phyloP scores from a whole-genome alignment of 2,888 invertebrate genomes.

The Coleophora flavipennella region DNA sequence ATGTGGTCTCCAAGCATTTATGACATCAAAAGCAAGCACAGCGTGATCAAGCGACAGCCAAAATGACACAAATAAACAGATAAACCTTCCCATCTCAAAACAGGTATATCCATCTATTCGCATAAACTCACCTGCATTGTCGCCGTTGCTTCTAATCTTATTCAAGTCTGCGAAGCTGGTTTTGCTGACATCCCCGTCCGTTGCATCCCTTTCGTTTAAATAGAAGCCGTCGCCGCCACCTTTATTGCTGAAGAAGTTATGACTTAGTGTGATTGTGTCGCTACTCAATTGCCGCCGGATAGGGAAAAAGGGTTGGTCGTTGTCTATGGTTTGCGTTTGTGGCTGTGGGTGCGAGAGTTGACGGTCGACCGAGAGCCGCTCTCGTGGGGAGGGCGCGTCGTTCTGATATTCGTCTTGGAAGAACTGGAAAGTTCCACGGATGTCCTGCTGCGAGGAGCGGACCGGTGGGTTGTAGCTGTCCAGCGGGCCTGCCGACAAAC shows the following conservation, averaged over 20 bases:
- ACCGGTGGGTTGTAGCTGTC: slow-evolving; percentile 78
- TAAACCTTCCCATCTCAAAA: background rate
- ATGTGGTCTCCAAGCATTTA: slow-evolving; percentile 41
- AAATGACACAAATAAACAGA: background rate
- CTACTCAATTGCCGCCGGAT: slow-evolving; percentile 74
- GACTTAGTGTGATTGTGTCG: slow-evolving; percentile 63
- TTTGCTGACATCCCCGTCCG: slow-evolving; percentile 72
- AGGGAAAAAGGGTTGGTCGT: slow-evolving; percentile 30
- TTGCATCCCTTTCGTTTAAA: slow-evolving; percentile 67
- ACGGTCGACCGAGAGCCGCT: slow-evolving; percentile 47
- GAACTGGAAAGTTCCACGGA: slow-evolving; percentile 78
- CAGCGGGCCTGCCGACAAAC: slow-evolving; percentile 42
- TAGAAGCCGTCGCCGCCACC: slow-evolving; percentile 66
- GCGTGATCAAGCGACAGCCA: too few relatives aligned
- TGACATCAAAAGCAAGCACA: slow-evolving; percentile 10
- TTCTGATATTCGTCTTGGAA: slow-evolving; percentile 74
- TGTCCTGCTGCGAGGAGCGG: slow-evolving; percentile 83
- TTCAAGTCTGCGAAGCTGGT: slow-evolving; percentile 83
- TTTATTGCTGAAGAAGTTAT: slow-evolving; percentile 40
- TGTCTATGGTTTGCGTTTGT: slow-evolving; percentile 19
- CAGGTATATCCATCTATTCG: slow-evolving; percentile 3
- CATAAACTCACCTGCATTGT: slow-evolving; percentile 49
- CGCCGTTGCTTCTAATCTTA: slow-evolving; percentile 67
- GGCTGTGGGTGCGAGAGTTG: slow-evolving; percentile 69
- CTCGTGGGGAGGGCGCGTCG: slow-evolving; percentile 23